These are phyloP conservation scores for Tamandua tetradactyla DNA, from an alignment of 2,797 vertebrate genomes.

Conservation along the genomic window DNA sequence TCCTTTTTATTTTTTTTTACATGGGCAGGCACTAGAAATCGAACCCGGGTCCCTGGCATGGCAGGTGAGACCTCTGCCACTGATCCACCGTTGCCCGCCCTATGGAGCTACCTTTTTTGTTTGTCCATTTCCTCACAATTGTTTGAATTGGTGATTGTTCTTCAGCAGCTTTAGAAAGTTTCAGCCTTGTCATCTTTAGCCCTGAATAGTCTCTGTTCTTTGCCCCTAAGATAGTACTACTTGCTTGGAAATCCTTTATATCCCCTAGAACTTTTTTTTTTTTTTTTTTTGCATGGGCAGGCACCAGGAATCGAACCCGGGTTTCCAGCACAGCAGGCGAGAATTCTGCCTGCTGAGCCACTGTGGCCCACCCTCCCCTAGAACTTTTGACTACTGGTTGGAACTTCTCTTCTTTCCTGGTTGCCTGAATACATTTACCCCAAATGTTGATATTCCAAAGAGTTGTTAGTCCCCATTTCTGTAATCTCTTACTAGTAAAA, in stretches of 20 bases:
- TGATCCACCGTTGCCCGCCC: too few species aligned
- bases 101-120: background rate
- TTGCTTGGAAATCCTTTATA: background rate
- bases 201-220: background rate
- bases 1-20: slow-evolving; percentile 10
- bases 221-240: background rate
- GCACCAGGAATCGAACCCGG: too few species aligned
- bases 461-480: background rate
- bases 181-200: background rate
- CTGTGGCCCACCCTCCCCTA: too few species aligned
- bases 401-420: background rate
- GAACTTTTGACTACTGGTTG: background rate
- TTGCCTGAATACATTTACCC: slow-evolving; percentile 3
- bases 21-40: too few species aligned
- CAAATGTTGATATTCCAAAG: background rate
- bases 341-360: too few species aligned
- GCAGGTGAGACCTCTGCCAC: too few species aligned
- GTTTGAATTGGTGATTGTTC: slow-evolving; percentile 27
- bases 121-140: background rate
- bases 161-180: background rate
- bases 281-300: too few species aligned
- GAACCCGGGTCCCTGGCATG: too few species aligned
- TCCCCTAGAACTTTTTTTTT: background rate
- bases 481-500: background rate
- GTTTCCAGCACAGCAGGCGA: too few species aligned